Conservation (phyloP, 1,140 invertebrate species). For the Diorhabda carinulata region DNA sequence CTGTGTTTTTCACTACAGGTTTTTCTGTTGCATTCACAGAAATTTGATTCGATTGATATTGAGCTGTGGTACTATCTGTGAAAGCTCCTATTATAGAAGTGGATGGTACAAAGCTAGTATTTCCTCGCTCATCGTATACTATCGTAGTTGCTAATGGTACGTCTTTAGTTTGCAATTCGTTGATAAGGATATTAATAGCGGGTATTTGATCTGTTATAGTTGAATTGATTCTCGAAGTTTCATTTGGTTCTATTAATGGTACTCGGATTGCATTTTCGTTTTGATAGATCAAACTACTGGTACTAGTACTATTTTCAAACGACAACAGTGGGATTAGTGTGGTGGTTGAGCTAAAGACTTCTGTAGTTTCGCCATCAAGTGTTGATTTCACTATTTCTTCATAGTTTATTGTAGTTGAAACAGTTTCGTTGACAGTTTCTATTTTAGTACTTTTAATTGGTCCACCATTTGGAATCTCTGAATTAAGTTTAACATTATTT, state of each 20-base stretch:
- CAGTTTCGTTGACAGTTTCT: constrained; percentile 6
- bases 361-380: not conserved
- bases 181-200: constrained; percentile 28
- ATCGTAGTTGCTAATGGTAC: not conserved
- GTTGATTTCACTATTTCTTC: not conserved
- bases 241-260: not conserved
- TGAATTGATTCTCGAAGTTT: not conserved
- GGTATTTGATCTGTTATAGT: constrained; percentile 17
- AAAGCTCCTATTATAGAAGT: too few species aligned
- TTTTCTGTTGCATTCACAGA: not conserved
- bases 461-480: not conserved
- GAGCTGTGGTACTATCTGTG: not conserved
- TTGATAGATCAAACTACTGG: not conserved
- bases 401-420: not conserved
- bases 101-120: too few species aligned
- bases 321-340: not conserved
- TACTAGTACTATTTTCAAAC: not conserved
- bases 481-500: not conserved
- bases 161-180: constrained; percentile 17
- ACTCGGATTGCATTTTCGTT: not conserved
- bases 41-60: not conserved
- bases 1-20: not conserved
- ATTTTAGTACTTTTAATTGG: not conserved
- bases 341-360: not conserved
- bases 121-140: too few species aligned